A percentile compares a stretch with the other conserved stretches of the same genome.
These are phyloP conservation scores for Pyrrhia umbra DNA, from an alignment of 2,888 invertebrate genomes.

Conservation along the genomic window DNA sequence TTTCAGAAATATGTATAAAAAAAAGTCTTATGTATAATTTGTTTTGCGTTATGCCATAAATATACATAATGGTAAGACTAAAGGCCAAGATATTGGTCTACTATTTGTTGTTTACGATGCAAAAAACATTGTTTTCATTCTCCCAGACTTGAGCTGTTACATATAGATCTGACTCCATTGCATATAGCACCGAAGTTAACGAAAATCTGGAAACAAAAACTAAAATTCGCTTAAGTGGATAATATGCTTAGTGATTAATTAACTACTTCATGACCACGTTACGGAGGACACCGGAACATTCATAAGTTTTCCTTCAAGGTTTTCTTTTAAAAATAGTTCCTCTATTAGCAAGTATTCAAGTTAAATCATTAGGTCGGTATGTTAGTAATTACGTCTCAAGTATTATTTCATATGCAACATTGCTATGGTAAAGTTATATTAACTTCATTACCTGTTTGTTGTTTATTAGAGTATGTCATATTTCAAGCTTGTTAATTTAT, in stretches of 20 bases:
- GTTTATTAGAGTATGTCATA: conserved; percentile 15
- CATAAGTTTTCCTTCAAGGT: conserved; percentile 43
- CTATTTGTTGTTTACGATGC: too few species aligned
- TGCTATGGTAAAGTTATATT: conserved; percentile 1
- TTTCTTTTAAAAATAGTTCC: conserved; percentile 27
- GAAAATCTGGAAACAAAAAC: neutral
- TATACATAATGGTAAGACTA: too few species aligned
- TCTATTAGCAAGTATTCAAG: conserved; percentile 35
- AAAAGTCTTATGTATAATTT: too few species aligned
- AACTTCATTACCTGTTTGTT: conserved; percentile 27
- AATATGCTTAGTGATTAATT: conserved; percentile 37
- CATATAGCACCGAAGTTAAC: too few species aligned
- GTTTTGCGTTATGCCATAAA: too few species aligned
- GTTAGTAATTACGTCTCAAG: conserved; percentile 31
- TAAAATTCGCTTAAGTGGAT: neutral
- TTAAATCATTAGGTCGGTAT: conserved; percentile 40
- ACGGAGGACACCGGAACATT: conserved; percentile 45
- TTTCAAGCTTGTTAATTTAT: conserved; percentile 6
- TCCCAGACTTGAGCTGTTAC: too few species aligned
- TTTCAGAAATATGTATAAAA: too few species aligned
- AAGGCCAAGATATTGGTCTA: too few species aligned
- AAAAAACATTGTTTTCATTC: too few species aligned
- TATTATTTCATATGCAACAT: conserved; percentile 18
- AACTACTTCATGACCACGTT: conserved; percentile 25
- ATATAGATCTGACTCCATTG: too few species aligned